Conservation (phyloP, 2,797 vertebrate species). For the Ataeniobius toweri region DNA sequence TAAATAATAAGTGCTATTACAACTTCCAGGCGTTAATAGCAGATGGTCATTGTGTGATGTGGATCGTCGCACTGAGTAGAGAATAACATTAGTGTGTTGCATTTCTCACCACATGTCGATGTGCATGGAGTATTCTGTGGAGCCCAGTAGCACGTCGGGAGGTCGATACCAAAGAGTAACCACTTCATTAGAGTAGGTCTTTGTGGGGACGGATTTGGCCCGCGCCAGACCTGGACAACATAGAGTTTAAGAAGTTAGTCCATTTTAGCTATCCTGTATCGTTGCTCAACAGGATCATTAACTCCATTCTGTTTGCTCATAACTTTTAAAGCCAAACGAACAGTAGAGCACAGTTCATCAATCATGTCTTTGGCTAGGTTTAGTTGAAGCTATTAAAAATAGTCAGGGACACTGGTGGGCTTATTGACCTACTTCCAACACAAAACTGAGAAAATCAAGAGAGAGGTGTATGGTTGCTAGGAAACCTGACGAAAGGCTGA, state of each 20-base stretch:
- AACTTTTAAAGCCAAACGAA: background rate
- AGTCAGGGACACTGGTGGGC: slow-evolving; percentile 13
- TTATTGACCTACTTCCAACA: slow-evolving; percentile 30
- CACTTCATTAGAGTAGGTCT: slow-evolving; percentile 97
- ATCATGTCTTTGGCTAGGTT: background rate
- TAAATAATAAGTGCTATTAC: background rate
- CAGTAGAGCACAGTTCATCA: background rate
- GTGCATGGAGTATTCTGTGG: slow-evolving; percentile 94
- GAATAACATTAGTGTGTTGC: background rate
- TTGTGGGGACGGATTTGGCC: slow-evolving; percentile 81
- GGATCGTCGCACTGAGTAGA: background rate
- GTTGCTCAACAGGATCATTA: background rate
- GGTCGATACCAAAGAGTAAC: slow-evolving; percentile 97
- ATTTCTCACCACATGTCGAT: slow-evolving; percentile 96
- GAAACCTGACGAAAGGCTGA: slow-evolving; percentile 62
- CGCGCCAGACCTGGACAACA: slow-evolving; percentile 61
- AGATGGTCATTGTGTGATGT: background rate
- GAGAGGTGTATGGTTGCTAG: slow-evolving; percentile 66
- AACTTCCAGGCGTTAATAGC: background rate
- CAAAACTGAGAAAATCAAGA: slow-evolving; percentile 34
- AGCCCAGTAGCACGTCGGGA: slow-evolving; percentile 93
- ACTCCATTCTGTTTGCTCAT: background rate
- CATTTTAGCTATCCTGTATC: background rate
- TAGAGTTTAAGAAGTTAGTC: background rate
- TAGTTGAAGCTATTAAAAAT: slow-evolving; percentile 12